These are phyloP conservation scores for Amiota communis DNA, from an alignment of 2,888 invertebrate species.

Conservation along the genomic window DNA sequence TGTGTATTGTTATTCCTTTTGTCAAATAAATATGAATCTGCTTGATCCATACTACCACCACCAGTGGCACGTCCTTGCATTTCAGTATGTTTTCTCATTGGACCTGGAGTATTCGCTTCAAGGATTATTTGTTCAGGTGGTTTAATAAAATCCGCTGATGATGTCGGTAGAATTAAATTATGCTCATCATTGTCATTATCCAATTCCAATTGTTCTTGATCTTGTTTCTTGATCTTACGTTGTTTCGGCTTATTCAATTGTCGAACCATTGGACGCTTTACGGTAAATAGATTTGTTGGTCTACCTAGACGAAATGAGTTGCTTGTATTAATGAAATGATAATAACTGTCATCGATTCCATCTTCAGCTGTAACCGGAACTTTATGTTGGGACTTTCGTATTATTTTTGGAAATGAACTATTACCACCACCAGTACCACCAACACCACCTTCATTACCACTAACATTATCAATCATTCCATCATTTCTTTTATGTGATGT, in stretches of 20 bases:
- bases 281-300: constrained; percentile 49
- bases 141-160: neutral
- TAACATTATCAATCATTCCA: too few species aligned
- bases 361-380: constrained; percentile 54
- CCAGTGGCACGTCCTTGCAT: too few species aligned
- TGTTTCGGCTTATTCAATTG: constrained; percentile 37
- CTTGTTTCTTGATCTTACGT: constrained; percentile 23
- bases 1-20: too few species aligned
- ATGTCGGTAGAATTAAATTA: constrained; percentile 14
- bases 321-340: constrained; percentile 51
- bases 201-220: constrained; percentile 1
- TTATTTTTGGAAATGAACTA: constrained; percentile 41
- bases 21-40: too few species aligned
- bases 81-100: neutral
- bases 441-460: neutral
- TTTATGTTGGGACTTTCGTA: constrained; percentile 50
- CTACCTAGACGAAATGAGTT: constrained; percentile 44
- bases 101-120: neutral
- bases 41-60: too few species aligned
- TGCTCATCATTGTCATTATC: neutral
- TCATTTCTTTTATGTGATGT: too few species aligned
- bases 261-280: constrained; percentile 56
- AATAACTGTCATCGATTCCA: constrained; percentile 57
- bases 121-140: constrained; percentile 13
- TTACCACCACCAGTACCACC: neutral